phyloP scores from a whole-genome alignment of 2,113 vertebrate genomes.

The Centropristis striata region DNA sequence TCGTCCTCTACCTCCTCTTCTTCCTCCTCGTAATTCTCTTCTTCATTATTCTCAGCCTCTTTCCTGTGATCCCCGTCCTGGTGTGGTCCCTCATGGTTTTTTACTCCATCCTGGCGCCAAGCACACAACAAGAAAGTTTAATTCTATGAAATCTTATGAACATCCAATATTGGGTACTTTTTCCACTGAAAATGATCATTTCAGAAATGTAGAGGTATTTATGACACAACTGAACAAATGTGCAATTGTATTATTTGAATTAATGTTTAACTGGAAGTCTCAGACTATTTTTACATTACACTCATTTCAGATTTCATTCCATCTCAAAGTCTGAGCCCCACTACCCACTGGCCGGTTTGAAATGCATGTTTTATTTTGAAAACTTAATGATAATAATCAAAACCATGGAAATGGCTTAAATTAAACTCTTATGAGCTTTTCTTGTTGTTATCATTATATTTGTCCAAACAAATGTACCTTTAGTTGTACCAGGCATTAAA shows the following conservation, averaged over 20 bases:
- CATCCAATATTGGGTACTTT: background rate
- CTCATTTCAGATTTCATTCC: background rate
- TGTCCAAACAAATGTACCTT: no score
- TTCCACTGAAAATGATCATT: background rate
- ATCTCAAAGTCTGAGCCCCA: background rate
- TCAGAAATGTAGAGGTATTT: background rate
- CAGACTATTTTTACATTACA: background rate
- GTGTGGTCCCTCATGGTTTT: constrained; percentile 73
- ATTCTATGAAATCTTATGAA: background rate
- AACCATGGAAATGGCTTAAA: no score
- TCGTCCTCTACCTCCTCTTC: constrained; percentile 91
- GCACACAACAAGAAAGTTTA: background rate
- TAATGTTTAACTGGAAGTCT: background rate
- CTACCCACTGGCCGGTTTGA: no score
- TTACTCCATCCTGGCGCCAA: constrained; percentile 71
- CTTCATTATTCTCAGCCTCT: constrained; percentile 77
- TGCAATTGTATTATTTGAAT: background rate
- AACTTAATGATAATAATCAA: no score
- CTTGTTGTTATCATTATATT: no score
- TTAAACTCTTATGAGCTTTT: no score
- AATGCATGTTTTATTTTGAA: no score
- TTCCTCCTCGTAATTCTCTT: constrained; percentile 93
- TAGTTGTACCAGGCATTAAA: no score
- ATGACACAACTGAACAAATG: background rate
- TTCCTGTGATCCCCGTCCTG: constrained; percentile 81